These are phyloP conservation scores for Panurus biarmicus DNA, from an alignment of 2,113 vertebrate species.

Conservation along the genomic window DNA sequence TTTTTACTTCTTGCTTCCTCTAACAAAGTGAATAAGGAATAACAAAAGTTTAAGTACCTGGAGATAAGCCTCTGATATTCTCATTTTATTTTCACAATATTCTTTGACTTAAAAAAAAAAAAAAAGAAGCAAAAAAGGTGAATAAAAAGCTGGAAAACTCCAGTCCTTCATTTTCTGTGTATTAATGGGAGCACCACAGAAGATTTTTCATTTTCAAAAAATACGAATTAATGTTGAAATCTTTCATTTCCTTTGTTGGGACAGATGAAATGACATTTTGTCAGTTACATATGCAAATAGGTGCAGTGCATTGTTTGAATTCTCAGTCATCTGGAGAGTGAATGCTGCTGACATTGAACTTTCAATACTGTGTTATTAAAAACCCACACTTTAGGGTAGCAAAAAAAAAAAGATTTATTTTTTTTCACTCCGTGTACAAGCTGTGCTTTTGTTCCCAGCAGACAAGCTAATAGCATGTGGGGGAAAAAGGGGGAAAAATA, in stretches of 20 bases:
- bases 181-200: not conserved
- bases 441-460: not conserved
- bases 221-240: not conserved
- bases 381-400: not conserved
- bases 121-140: not conserved
- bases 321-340: not conserved
- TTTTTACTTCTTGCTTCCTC: not conserved
- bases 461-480: not conserved
- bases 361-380: not conserved
- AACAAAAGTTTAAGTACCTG: not conserved
- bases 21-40: not conserved
- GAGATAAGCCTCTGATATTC: not conserved
- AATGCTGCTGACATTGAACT: not conserved
- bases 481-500: accelerated
- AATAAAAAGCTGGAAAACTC: not conserved
- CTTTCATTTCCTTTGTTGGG: conserved; percentile 12
- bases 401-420: not conserved
- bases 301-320: not conserved
- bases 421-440: not conserved
- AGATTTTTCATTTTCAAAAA: not conserved
- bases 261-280: not conserved
- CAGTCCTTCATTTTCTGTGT: not conserved
- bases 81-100: conserved; percentile 26
- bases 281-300: conserved; percentile 9
- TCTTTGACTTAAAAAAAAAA: not conserved